These are phyloP conservation scores for Chrysodeixis includens DNA, from an alignment of 2,888 invertebrate species.

Conservation along the genomic window DNA sequence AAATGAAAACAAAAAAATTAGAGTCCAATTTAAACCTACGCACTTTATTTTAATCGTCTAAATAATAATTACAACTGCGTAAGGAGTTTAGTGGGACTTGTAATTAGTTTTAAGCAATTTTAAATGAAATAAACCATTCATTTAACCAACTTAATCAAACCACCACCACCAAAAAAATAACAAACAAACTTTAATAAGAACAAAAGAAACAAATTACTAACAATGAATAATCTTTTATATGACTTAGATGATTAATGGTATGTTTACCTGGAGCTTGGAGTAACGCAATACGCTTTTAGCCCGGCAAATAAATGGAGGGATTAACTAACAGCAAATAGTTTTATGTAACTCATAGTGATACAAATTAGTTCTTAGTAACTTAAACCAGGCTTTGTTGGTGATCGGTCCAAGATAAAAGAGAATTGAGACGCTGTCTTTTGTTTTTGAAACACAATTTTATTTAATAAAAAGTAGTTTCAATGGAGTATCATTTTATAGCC, in stretches of 20 bases:
- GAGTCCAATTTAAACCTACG: too few relatives aligned
- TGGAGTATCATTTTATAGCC: too few relatives aligned
- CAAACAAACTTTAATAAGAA: constrained; percentile 11
- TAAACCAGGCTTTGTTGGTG: constrained; percentile 35
- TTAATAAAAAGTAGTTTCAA: too few relatives aligned
- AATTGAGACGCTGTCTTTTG: constrained; percentile 5
- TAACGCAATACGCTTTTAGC: constrained; percentile 37
- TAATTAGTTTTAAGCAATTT: too few relatives aligned
- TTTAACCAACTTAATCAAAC: background rate
- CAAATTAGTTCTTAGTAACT: constrained; percentile 52
- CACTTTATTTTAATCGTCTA: too few relatives aligned
- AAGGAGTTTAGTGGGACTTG: too few relatives aligned
- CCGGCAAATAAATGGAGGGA: constrained; percentile 42
- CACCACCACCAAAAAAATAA: background rate
- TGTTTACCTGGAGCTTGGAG: constrained; percentile 57
- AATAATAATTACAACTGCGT: too few relatives aligned
- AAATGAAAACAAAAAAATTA: too few relatives aligned
- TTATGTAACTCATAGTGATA: constrained; percentile 38
- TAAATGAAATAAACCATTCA: too few relatives aligned
- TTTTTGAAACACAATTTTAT: too few relatives aligned
- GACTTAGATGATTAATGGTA: constrained; percentile 35
- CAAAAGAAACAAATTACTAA: constrained; percentile 22
- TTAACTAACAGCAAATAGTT: constrained; percentile 45
- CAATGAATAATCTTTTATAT: constrained; percentile 32
- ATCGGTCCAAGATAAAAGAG: constrained; percentile 20